phyloP scores from a whole-genome alignment of 2,113 vertebrate genomes.

The Coregonus clupeaformis region DNA sequence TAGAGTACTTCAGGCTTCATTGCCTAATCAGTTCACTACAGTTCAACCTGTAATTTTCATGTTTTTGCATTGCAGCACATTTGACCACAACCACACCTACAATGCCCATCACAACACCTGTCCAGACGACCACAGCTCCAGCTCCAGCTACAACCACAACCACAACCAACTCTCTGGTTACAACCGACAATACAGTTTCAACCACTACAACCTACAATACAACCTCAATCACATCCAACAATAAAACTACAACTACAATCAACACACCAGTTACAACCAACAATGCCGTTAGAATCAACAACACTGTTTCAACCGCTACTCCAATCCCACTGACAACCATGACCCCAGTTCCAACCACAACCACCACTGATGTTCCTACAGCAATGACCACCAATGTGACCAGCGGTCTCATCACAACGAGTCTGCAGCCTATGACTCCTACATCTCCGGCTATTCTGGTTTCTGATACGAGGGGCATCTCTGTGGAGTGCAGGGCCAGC shows the following conservation, averaged over 20 bases:
- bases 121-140: background rate
- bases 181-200: background rate
- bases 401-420: background rate
- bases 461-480: conserved; percentile 25
- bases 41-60: background rate
- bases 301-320: background rate
- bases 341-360: background rate
- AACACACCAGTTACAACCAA: background rate
- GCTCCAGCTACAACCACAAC: background rate
- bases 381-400: background rate
- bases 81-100: background rate
- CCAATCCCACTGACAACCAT: background rate
- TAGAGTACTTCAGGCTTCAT: too few species aligned
- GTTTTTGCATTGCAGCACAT: background rate
- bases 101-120: background rate
- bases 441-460: background rate
- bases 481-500: conserved; percentile 72
- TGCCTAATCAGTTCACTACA: background rate
- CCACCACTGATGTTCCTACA: too few species aligned
- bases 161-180: background rate
- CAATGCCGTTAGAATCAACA: too few species aligned
- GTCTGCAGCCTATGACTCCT: background rate
- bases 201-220: too few species aligned
- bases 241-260: background rate
- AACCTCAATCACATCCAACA: too few species aligned